phyloP scores from a whole-genome alignment of 2,113 vertebrate genomes.

The Oxyura jamaicensis region DNA sequence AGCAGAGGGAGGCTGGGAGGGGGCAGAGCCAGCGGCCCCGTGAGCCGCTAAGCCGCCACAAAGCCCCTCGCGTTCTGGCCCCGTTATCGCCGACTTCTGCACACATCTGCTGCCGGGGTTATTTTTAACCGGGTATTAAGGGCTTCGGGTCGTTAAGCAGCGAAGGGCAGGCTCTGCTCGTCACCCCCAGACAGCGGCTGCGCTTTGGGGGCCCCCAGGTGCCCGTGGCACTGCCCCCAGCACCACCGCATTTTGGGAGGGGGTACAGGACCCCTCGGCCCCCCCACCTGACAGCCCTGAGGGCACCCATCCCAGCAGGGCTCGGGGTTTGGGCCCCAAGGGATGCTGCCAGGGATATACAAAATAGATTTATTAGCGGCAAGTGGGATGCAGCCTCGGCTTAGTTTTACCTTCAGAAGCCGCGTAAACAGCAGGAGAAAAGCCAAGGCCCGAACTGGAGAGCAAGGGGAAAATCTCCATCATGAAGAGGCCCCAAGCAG shows the following conservation, averaged over 20 bases:
- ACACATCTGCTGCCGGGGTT: slow-evolving; percentile 42
- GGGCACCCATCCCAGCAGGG: neutral
- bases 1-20: too few relatives aligned
- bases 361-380: slow-evolving; percentile 27
- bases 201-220: neutral
- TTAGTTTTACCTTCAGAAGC: neutral
- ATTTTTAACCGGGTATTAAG: slow-evolving; percentile 53
- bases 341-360: neutral
- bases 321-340: neutral
- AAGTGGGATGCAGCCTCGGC: neutral
- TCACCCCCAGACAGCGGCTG: neutral
- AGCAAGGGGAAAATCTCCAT: neutral
- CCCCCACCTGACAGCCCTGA: neutral
- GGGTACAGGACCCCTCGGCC: accelerated
- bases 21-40: neutral
- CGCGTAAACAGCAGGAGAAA: accelerated
- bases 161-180: neutral
- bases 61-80: slow-evolving; percentile 18
- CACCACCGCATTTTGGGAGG: too few relatives aligned
- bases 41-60: slow-evolving; percentile 50
- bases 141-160: neutral
- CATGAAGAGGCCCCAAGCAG: neutral
- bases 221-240: neutral
- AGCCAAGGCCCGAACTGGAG: neutral
- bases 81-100: neutral